Percentiles rank a stretch among this genome's conserved stretches.
These are phyloP conservation scores for Ganaspis sp. DNA, from an alignment of 1,140 invertebrate species.

Conservation along the genomic window DNA sequence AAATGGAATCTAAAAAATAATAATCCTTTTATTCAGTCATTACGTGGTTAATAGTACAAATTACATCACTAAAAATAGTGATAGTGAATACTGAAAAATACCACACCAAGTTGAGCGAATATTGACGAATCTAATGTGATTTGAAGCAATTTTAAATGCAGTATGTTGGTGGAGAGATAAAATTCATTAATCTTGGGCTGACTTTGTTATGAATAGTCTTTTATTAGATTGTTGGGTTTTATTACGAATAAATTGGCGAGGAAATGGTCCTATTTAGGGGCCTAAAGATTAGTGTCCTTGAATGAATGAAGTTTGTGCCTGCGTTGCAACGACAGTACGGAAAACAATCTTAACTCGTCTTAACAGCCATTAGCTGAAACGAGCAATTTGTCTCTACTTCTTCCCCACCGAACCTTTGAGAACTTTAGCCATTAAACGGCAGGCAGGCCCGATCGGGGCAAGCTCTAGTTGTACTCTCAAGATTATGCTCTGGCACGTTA, in stretches of 20 bases:
- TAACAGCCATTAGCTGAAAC: conserved; percentile 33
- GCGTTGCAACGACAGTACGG: conserved; percentile 33
- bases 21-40: too few relatives aligned
- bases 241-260: conserved; percentile 5
- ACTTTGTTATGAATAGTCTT: neutral
- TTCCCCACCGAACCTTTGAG: neutral
- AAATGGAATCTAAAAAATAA: too few relatives aligned
- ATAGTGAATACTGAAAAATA: too few relatives aligned
- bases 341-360: conserved; percentile 37
- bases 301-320: conserved; percentile 20
- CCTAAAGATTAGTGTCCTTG: conserved; percentile 15
- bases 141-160: too few relatives aligned
- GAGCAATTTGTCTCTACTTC: conserved; percentile 13
- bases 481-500: conserved; percentile 9
- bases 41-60: too few relatives aligned
- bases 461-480: neutral
- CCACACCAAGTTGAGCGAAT: too few relatives aligned
- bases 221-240: neutral
- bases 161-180: too few relatives aligned
- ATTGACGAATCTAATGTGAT: too few relatives aligned
- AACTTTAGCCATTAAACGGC: conserved; percentile 13
- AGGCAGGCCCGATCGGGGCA: neutral
- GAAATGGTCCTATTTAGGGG: neutral
- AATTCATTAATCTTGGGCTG: too few relatives aligned
- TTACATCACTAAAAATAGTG: too few relatives aligned